Percentiles rank a stretch among this genome's conserved stretches.
These are phyloP conservation scores for Psilanteris sp. DNA, from an alignment of 1,140 invertebrate genomes.

Conservation along the genomic window DNA sequence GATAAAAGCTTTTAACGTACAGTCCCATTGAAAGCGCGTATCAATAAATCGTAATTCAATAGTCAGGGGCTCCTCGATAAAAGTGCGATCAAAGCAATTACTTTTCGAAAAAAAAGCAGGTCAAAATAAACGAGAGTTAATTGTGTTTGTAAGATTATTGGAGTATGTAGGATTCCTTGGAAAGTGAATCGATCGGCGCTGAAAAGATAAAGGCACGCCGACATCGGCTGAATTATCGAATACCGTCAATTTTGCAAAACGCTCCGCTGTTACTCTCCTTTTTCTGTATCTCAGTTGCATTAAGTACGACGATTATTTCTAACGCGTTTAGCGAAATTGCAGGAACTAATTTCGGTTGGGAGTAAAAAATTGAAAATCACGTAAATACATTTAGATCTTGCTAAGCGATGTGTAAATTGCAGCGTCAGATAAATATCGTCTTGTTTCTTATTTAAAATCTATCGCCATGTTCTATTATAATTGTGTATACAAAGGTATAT, in stretches of 20 bases:
- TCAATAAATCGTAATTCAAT: not conserved
- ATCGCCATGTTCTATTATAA: no score
- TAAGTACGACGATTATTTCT: constrained; percentile 3
- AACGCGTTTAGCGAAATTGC: constrained; percentile 29
- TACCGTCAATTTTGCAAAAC: constrained; percentile 15
- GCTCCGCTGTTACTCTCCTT: not conserved
- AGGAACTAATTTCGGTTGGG: not conserved
- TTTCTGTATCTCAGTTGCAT: no score
- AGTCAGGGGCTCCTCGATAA: not conserved
- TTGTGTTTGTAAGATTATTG: constrained; percentile 43
- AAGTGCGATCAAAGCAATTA: constrained; percentile 18
- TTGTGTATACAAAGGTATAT: no score
- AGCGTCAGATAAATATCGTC: no score
- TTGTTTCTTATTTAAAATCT: no score
- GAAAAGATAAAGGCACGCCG: constrained; percentile 14
- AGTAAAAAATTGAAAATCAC: constrained; percentile 55
- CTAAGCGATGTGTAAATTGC: constrained; percentile 63
- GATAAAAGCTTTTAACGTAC: no score
- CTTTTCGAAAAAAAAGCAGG: not conserved
- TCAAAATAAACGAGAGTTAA: constrained; percentile 29
- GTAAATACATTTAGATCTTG: constrained; percentile 60
- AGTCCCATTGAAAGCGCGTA: not conserved
- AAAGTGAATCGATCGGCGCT: constrained; percentile 41
- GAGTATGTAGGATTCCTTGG: constrained; percentile 31
- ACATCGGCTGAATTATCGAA: constrained; percentile 35